phyloP scores from a whole-genome alignment of 2,888 invertebrate genomes.

The Laothoe populi region DNA sequence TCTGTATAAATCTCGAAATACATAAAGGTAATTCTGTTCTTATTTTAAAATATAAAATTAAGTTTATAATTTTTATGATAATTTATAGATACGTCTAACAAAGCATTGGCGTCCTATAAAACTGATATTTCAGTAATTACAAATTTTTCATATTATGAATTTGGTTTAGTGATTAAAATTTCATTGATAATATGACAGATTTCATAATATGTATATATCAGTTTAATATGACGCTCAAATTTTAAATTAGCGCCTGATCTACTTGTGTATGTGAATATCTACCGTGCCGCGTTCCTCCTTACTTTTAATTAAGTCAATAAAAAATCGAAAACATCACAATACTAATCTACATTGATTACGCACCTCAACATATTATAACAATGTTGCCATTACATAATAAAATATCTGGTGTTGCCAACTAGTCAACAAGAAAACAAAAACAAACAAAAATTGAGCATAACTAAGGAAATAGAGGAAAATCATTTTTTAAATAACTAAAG shows the following conservation, averaged over 20 bases:
- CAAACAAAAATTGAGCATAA: slow-evolving; percentile 15
- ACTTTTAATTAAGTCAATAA: too few species aligned
- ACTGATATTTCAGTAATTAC: background rate
- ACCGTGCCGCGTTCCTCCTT: slow-evolving; percentile 5
- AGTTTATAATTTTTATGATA: background rate
- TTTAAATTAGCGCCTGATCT: background rate
- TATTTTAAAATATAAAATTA: background rate
- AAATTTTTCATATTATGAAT: too few species aligned
- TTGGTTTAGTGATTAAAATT: too few species aligned
- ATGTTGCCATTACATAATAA: slow-evolving; percentile 31
- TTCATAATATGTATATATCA: background rate
- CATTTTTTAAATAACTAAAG: too few species aligned
- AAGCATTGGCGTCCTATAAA: slow-evolving; percentile 1
- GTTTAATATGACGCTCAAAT: slow-evolving; percentile 3
- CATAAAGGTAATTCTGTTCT: slow-evolving; percentile 2
- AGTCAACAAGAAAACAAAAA: background rate
- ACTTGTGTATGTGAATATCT: background rate
- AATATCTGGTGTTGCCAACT: slow-evolving; percentile 32
- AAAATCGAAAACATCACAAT: background rate
- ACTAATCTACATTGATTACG: background rate
- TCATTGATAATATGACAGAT: too few species aligned
- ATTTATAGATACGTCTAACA: background rate
- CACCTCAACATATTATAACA: slow-evolving; percentile 17
- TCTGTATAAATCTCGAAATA: background rate
- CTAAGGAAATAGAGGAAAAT: background rate